Evolutionary conservation across 2,113 vertebrate species (phyloP).

Genomic region (Hemibagrus wyckioides): DNA sequence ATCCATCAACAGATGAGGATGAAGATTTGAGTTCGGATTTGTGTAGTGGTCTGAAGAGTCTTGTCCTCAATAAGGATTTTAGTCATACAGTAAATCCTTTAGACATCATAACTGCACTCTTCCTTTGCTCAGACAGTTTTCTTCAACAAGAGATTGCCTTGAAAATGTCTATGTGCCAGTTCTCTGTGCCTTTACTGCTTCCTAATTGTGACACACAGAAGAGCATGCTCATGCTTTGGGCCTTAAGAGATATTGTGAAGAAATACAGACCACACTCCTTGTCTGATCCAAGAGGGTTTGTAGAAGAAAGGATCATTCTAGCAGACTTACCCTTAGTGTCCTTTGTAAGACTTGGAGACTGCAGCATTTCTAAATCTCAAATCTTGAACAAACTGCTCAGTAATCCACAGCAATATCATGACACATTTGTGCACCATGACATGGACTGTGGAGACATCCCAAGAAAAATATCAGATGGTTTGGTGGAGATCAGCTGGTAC

Average conservation of each 20-base stretch:
- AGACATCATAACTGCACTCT: slow-evolving; percentile 73
- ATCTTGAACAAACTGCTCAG: slow-evolving; percentile 75
- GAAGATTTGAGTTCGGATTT: slow-evolving; percentile 1
- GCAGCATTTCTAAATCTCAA: slow-evolving; percentile 77
- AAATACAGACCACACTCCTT: slow-evolving; percentile 61
- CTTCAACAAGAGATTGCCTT: slow-evolving; percentile 71
- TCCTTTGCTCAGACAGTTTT: slow-evolving; percentile 75
- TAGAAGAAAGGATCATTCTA: slow-evolving; percentile 62
- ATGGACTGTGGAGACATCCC: slow-evolving; percentile 61
- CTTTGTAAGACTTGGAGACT: slow-evolving; percentile 75
- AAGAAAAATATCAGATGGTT: slow-evolving; percentile 72
- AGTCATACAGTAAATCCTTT: slow-evolving; percentile 63
- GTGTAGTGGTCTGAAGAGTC: neutral
- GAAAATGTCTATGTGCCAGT: slow-evolving; percentile 77
- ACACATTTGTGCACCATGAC: slow-evolving; percentile 71
- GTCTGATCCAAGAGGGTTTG: slow-evolving; percentile 54
- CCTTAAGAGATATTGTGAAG: slow-evolving; percentile 71
- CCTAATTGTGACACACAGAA: slow-evolving; percentile 66
- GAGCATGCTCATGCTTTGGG: slow-evolving; percentile 72
- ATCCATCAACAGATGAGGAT: neutral
- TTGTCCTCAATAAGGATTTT: neutral
- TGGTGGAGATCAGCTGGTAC: slow-evolving; percentile 77
- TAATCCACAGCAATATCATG: slow-evolving; percentile 64
- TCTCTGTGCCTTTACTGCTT: slow-evolving; percentile 78
- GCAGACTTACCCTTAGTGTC: slow-evolving; percentile 68